Evolutionary conservation across 2,797 vertebrate species (phyloP).

Genomic region (Tinamus major): DNA sequence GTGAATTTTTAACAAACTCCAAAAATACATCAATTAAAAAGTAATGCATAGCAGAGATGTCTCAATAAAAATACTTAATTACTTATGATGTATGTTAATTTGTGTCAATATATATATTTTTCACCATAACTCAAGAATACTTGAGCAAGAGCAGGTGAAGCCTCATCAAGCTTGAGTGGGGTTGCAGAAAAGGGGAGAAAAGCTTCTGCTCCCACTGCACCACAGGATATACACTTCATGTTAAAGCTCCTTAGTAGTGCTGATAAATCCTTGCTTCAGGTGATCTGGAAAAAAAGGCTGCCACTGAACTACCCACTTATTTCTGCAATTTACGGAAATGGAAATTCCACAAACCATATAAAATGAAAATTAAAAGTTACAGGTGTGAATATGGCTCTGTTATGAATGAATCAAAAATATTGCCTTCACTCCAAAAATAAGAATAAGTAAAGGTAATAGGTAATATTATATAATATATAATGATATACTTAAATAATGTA

Average conservation of each 20-base stretch:
- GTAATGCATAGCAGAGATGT: not conserved
- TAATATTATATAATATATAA: too few species aligned
- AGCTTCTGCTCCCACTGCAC: not conserved
- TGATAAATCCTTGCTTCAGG: not conserved
- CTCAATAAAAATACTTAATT: not conserved
- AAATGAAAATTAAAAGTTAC: not conserved
- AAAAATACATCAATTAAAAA: not conserved
- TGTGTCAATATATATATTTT: not conserved
- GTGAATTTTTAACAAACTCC: not conserved
- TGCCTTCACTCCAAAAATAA: not conserved
- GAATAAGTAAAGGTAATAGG: not conserved
- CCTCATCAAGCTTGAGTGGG: not conserved
- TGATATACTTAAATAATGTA: not conserved
- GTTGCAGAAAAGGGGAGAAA: not conserved
- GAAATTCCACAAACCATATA: not conserved
- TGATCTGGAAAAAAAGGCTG: not conserved
- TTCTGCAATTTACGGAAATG: not conserved
- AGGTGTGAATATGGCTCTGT: accelerated
- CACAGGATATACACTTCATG: accelerated
- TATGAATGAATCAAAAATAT: not conserved
- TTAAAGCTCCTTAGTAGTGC: not conserved
- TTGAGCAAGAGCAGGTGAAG: not conserved
- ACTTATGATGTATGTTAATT: not conserved
- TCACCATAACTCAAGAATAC: not conserved
- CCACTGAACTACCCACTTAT: not conserved